Evolutionary conservation across 2,888 invertebrate genomes (phyloP).

Genomic region (Conops quadrifasciatus): DNA sequence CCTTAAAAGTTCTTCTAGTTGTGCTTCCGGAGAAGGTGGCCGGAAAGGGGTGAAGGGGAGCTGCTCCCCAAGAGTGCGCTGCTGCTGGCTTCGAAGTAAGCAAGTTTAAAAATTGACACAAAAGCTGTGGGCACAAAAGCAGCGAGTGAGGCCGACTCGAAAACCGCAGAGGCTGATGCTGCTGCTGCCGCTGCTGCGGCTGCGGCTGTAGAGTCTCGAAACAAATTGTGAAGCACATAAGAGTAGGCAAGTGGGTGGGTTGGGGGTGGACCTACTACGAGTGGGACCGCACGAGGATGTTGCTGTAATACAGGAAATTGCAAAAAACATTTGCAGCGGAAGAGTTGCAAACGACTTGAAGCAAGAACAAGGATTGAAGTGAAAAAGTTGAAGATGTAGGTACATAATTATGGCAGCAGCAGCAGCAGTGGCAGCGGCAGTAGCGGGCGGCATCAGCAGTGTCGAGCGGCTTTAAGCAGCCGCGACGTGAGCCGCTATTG

Average conservation of each 20-base stretch:
- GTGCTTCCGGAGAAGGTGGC: background rate
- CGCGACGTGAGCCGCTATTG: too few species aligned
- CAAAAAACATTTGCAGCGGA: slow-evolving; percentile 35
- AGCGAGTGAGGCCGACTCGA: slow-evolving; percentile 20
- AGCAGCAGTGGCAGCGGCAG: slow-evolving; percentile 21
- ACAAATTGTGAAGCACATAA: slow-evolving; percentile 25
- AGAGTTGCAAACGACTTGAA: slow-evolving; percentile 33
- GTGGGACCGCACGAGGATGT: slow-evolving; percentile 17
- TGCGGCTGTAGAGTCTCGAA: background rate
- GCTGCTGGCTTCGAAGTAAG: background rate
- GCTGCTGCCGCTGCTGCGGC: too few species aligned
- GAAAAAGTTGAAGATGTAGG: slow-evolving; percentile 38
- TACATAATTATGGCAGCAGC: slow-evolving; percentile 33
- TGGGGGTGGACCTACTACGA: background rate
- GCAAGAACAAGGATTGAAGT: slow-evolving; percentile 22
- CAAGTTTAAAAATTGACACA: slow-evolving; percentile 22
- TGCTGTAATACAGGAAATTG: slow-evolving; percentile 35
- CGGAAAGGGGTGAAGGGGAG: background rate
- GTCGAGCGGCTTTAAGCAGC: background rate
- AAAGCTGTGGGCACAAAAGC: slow-evolving; percentile 5
- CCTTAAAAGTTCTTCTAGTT: slow-evolving; percentile 24
- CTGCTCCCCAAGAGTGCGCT: too few species aligned
- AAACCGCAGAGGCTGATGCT: slow-evolving; percentile 27
- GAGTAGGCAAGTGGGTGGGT: background rate
- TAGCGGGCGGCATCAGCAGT: background rate